Conservation (phyloP, 2,888 invertebrate species). For the Pyrrhosoma nymphula region DNA sequence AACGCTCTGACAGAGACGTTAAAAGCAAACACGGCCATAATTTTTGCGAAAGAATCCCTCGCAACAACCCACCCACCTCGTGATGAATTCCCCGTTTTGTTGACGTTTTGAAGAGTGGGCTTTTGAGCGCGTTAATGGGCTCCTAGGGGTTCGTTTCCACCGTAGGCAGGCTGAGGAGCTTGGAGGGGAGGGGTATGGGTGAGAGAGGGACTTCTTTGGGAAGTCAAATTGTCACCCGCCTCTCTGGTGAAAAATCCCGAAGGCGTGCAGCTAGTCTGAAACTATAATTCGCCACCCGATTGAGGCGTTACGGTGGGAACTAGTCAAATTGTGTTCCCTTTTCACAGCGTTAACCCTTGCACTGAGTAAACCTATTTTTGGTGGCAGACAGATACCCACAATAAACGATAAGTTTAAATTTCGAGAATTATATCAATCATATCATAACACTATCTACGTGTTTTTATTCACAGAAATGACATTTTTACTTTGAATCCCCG, state of each 20-base stretch:
- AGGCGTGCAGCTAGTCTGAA: not conserved
- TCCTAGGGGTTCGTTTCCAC: not conserved
- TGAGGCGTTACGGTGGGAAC: too few species aligned
- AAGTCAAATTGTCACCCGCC: not conserved
- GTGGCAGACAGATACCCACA: too few species aligned
- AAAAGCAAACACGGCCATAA: constrained; percentile 64
- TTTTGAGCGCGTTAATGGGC: constrained; percentile 31
- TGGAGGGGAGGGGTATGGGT: not conserved
- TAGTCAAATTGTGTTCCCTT: too few species aligned
- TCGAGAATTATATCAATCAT: too few species aligned
- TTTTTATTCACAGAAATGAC: too few species aligned
- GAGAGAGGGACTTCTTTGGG: too few species aligned
- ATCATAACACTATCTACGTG: too few species aligned
- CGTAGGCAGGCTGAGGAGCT: not conserved
- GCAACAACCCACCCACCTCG: not conserved
- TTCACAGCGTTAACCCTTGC: too few species aligned
- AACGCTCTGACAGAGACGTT: constrained; percentile 38
- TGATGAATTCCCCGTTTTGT: constrained; percentile 55
- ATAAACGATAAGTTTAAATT: too few species aligned
- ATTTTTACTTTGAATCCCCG: too few species aligned
- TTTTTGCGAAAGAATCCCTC: constrained; percentile 55
- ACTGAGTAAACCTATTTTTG: too few species aligned
- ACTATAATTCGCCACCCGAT: too few species aligned
- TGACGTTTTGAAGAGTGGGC: constrained; percentile 15
- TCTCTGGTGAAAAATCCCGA: not conserved